These are phyloP conservation scores for Euplexia lucipara DNA, from an alignment of 2,888 invertebrate genomes.

Conservation along the genomic window DNA sequence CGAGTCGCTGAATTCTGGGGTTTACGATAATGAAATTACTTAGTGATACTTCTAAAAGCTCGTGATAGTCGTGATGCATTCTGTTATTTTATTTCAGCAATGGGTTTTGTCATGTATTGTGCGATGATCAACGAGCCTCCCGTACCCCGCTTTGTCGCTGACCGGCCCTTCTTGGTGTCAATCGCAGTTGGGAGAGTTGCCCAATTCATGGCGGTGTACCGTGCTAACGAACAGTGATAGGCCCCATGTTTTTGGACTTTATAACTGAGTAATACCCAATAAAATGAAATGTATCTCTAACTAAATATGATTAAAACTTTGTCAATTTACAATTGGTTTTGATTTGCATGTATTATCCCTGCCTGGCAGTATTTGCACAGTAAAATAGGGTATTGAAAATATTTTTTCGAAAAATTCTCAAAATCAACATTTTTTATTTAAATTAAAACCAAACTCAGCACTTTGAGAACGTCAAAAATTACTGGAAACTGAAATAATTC, in stretches of 20 bases:
- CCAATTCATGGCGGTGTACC: slow-evolving; percentile 73
- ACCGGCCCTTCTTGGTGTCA: slow-evolving; percentile 44
- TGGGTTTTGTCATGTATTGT: slow-evolving; percentile 23
- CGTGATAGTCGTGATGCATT: slow-evolving; percentile 30
- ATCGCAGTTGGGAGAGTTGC: slow-evolving; percentile 28
- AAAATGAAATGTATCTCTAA: not conserved
- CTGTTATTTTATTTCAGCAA: slow-evolving; percentile 45
- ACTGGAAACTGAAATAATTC: no score
- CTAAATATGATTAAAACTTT: slow-evolving; percentile 9
- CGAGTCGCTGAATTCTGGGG: not conserved
- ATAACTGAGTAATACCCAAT: not conserved
- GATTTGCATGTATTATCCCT: slow-evolving; percentile 1
- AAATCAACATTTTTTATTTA: not conserved
- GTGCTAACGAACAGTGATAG: slow-evolving; percentile 48
- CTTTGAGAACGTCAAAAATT: no score
- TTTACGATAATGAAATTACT: not conserved
- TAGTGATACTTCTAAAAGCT: slow-evolving; percentile 2
- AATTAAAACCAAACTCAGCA: not conserved
- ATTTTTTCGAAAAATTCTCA: not conserved
- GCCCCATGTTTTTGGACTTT: not conserved
- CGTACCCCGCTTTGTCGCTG: slow-evolving; percentile 68
- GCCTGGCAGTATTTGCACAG: no score
- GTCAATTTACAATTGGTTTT: slow-evolving; percentile 6
- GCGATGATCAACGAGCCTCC: slow-evolving; percentile 54
- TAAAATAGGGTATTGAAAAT: no score